Evolutionary conservation across 2,797 vertebrate species (phyloP).

Genomic region (Amniataba percoides): DNA sequence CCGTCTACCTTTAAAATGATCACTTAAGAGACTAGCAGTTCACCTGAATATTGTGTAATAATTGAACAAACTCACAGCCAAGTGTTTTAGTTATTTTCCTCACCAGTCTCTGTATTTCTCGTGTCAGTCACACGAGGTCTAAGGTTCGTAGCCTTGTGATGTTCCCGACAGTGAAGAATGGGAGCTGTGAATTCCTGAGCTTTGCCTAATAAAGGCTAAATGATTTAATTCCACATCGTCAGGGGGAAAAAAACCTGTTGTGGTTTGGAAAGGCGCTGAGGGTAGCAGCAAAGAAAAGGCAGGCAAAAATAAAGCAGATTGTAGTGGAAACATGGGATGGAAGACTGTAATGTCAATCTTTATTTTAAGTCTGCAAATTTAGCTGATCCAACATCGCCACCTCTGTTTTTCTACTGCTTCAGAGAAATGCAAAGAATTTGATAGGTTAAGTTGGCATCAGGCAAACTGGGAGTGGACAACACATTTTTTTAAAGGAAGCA

Average conservation of each 20-base stretch:
- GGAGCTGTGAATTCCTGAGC: constrained; percentile 37
- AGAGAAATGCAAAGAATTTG: not conserved
- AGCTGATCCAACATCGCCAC: not conserved
- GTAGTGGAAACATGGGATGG: not conserved
- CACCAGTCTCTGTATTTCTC: constrained; percentile 19
- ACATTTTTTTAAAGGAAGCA: not conserved
- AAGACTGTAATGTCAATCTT: not conserved
- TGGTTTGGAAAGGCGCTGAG: constrained; percentile 44
- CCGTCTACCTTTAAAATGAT: not conserved
- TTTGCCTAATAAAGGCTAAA: constrained; percentile 27
- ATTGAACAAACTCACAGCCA: constrained; percentile 31
- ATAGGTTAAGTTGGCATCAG: not conserved
- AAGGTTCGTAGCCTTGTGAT: constrained; percentile 14
- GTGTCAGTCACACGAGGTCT: constrained; percentile 16
- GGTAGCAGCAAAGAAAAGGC: constrained; percentile 8
- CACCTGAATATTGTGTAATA: not conserved
- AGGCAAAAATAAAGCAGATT: not conserved
- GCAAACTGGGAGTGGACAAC: too few relatives aligned
- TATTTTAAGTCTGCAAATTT: not conserved
- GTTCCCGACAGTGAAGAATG: constrained; percentile 41
- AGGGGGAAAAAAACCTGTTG: constrained; percentile 31
- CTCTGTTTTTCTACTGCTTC: not conserved
- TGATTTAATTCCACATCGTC: constrained; percentile 38
- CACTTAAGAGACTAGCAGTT: not conserved
- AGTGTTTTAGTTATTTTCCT: constrained; percentile 21